These are phyloP conservation scores for Cardiocondyla obscurior DNA, from an alignment of 1,140 invertebrate species.

Conservation along the genomic window DNA sequence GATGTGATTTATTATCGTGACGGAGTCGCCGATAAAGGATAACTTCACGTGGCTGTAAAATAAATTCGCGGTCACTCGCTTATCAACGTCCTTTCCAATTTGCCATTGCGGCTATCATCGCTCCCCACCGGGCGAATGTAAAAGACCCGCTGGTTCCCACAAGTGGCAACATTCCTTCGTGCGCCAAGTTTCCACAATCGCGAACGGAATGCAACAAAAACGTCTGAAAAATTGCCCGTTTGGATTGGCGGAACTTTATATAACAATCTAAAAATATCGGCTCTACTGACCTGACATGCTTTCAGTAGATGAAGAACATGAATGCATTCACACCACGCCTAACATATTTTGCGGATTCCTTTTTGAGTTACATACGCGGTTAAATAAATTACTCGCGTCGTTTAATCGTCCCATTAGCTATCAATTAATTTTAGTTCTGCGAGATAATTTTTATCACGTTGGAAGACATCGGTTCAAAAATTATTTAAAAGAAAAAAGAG, in stretches of 20 bases:
- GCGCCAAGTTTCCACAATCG: background rate
- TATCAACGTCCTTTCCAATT: constrained; percentile 21
- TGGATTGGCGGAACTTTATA: background rate
- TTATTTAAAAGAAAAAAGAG: background rate
- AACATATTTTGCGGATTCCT: background rate
- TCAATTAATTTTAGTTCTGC: background rate
- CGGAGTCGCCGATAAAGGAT: background rate
- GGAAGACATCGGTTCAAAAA: background rate
- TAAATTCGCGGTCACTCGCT: constrained; percentile 5
- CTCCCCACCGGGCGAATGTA: background rate
- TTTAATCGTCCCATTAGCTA: background rate
- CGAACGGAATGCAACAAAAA: constrained; percentile 25
- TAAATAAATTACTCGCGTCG: background rate
- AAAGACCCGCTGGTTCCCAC: background rate
- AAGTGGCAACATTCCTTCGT: background rate
- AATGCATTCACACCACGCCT: background rate
- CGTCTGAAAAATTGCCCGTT: background rate
- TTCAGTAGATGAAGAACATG: background rate
- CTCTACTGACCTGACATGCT: constrained; percentile 11
- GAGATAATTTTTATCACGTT: too few relatives aligned
- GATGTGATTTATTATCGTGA: background rate
- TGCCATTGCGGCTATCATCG: background rate
- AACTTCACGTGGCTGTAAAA: background rate
- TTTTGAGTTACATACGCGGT: background rate
- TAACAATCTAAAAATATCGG: background rate